These are phyloP conservation scores for Grapholita molesta DNA, from an alignment of 1,140 invertebrate species.

Conservation along the genomic window DNA sequence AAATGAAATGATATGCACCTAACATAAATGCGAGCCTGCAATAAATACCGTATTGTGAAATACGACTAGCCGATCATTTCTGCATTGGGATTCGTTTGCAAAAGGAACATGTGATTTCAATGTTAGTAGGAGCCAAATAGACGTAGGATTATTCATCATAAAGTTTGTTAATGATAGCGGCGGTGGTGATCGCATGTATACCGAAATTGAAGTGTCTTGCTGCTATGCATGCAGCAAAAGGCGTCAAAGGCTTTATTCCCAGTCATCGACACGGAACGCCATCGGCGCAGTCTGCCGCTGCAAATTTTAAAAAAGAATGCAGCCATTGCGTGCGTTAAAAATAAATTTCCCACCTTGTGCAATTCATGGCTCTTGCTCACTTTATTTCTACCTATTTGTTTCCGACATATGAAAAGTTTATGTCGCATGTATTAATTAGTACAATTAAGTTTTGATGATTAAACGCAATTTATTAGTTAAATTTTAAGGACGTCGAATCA, in stretches of 20 bases:
- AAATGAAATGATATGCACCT: no score
- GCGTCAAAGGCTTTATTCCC: slow-evolving; percentile 73
- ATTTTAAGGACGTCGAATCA: slow-evolving; percentile 65
- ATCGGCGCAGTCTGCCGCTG: slow-evolving; percentile 33
- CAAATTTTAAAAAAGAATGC: slow-evolving; percentile 38
- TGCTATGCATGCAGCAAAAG: slow-evolving; percentile 64
- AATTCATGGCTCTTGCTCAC: not conserved
- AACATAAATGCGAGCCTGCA: no score
- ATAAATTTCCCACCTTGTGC: not conserved
- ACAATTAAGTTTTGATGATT: slow-evolving; percentile 38
- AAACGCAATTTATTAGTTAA: slow-evolving; percentile 64
- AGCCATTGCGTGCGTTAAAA: not conserved
- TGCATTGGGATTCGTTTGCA: not conserved
- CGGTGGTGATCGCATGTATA: slow-evolving; percentile 52
- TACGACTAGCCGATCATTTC: no score
- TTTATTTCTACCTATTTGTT: not conserved
- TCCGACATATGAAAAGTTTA: not conserved
- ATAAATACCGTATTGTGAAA: no score
- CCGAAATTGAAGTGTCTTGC: slow-evolving; percentile 68
- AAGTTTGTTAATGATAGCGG: not conserved
- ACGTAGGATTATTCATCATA: not conserved
- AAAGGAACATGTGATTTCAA: not conserved
- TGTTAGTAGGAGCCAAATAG: not conserved
- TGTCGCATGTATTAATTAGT: not conserved
- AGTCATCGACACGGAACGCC: slow-evolving; percentile 66